These are phyloP conservation scores for Bellardia bayeri DNA, from an alignment of 2,888 invertebrate genomes.

Conservation along the genomic window DNA sequence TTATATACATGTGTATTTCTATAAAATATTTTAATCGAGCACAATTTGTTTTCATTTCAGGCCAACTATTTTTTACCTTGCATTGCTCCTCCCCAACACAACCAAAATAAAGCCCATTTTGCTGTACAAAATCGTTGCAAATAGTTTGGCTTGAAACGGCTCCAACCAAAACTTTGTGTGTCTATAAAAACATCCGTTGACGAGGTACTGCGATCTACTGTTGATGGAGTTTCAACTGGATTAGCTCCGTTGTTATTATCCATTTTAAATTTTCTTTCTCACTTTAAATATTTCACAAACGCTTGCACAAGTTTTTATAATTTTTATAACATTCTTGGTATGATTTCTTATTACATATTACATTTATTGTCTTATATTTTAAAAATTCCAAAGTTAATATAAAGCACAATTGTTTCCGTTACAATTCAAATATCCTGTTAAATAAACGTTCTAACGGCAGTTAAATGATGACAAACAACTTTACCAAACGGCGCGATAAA, in stretches of 20 bases:
- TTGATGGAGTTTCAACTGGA: slow-evolving; percentile 62
- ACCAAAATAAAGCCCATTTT: slow-evolving; percentile 92
- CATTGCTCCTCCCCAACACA: slow-evolving; percentile 92
- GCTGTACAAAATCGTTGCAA: slow-evolving; percentile 90
- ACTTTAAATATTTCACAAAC: background rate
- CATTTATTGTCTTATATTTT: background rate
- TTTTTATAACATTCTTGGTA: background rate
- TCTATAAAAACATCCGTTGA: slow-evolving; percentile 63
- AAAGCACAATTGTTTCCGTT: slow-evolving; percentile 18
- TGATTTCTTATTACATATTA: background rate
- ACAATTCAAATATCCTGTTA: slow-evolving; percentile 33
- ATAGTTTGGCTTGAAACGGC: slow-evolving; percentile 87
- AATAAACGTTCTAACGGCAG: background rate
- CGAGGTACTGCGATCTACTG: slow-evolving; percentile 56
- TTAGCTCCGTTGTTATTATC: slow-evolving; percentile 65
- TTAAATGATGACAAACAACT: slow-evolving; percentile 74
- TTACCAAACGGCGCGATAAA: slow-evolving; percentile 76
- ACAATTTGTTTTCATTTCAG: background rate
- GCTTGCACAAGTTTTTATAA: background rate
- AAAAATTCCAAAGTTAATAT: background rate
- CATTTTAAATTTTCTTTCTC: slow-evolving; percentile 37
- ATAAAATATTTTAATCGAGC: no score
- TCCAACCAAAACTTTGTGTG: slow-evolving; percentile 87
- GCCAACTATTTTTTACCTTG: slow-evolving; percentile 86
- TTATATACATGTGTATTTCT: no score